These are phyloP conservation scores for Tympanoctomys barrerae DNA, from an alignment of 2,797 vertebrate genomes.

Conservation along the genomic window DNA sequence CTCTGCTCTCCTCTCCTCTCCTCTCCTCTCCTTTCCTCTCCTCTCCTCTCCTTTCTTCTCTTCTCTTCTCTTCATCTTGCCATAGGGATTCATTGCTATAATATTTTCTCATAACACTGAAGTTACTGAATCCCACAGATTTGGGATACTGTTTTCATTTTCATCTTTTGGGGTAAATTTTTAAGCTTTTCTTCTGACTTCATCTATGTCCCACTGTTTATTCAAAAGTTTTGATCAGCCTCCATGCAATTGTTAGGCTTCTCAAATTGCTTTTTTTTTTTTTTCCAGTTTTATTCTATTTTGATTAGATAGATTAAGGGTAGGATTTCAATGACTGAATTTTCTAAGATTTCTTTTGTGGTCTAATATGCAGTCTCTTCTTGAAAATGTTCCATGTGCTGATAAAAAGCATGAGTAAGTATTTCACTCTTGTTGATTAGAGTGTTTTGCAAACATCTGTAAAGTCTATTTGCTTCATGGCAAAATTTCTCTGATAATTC, in stretches of 20 bases:
- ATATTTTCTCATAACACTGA: background rate
- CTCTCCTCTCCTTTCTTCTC: no score
- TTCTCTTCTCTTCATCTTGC: background rate
- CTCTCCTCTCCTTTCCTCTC: no score
- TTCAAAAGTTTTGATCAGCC: background rate
- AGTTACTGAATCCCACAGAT: background rate
- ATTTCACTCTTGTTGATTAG: background rate
- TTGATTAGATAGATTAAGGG: background rate
- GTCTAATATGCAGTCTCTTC: background rate
- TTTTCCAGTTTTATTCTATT: background rate
- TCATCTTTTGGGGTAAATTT: background rate
- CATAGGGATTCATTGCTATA: background rate
- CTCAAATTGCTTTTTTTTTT: background rate
- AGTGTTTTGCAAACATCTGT: background rate
- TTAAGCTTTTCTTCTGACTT: background rate
- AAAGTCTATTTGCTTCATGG: background rate
- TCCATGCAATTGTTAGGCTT: background rate
- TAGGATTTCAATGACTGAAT: background rate
- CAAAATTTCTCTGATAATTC: background rate
- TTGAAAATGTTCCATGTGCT: background rate
- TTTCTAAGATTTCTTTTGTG: background rate
- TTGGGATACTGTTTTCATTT: background rate
- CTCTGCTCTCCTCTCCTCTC: no score
- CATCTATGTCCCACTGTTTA: background rate
- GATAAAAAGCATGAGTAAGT: background rate